Evolutionary conservation across 1,140 invertebrate genomes (phyloP), one percentile per base, ranked within the genome.

Genomic region (Eufriesea mexicana): DNA sequence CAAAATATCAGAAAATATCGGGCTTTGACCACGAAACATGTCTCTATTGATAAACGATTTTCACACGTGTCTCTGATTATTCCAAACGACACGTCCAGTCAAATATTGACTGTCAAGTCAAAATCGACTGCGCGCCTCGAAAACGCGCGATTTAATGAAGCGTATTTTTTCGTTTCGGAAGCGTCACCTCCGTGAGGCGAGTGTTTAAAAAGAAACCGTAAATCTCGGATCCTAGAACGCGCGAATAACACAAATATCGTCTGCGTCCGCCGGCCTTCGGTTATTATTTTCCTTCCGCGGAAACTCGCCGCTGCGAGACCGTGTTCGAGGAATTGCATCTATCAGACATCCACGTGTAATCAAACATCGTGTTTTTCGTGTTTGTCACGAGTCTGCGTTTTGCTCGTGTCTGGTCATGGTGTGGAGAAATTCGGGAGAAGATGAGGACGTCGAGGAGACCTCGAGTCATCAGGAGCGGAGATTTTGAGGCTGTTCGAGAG

Each of bases 261-360:
- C n/a, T 7, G 66, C 10, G 25, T 28, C 28, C 42, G 23, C 12
- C 47, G 51, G 28, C 18, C 42, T 70, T 70, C 61, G 72, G 5
- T 35, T 64, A 47, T 35, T 75, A 82, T 82, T 82, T 76, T 55
- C 42, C 79, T 76, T 76, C 72, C 51, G 9, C 14, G 45, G 72
- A 82, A 75, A 57, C n/a, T 67, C 42, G 9, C 28, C 2, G 16
- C 10, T 7, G 14, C 28, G 35, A 23, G 10, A 0, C 20, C 10
- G 6, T 18, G 7, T 81, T 81, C 71, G 71, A 12, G 59, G 79
- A 75, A 81, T 28, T n/a, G 79, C 62, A 76, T 47, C 42, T 28
- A 61, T 57, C 35, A n/a, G 55, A 16, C 23, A 14, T 54, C 49
- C 18, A 14, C 45, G 68, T 62, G 47, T 54, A 54, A 79, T 73